A percentile compares a stretch with the other conserved stretches of the same genome.
Evolutionary conservation across 2,797 vertebrate genomes (phyloP).

Genomic region (Numenius phaeopus): DNA sequence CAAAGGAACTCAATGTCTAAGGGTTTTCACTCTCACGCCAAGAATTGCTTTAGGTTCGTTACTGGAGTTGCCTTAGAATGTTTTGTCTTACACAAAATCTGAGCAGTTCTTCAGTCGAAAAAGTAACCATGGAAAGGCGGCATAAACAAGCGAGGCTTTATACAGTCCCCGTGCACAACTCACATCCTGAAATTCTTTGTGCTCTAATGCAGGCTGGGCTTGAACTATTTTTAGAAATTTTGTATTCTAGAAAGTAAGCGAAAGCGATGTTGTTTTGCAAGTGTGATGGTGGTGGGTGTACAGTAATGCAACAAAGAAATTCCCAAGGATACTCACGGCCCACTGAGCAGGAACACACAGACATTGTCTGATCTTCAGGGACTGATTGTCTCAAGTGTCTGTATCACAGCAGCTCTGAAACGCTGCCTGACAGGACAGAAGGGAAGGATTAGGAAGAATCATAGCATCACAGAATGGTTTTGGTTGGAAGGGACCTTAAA

Average conservation of each 20-base stretch:
- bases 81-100: not conserved
- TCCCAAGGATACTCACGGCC: constrained; percentile 22
- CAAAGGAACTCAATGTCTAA: accelerated
- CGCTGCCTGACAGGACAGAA: not conserved
- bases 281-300: constrained; percentile 22
- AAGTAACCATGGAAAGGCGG: not conserved
- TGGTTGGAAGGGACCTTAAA: not conserved
- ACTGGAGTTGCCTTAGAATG: not conserved
- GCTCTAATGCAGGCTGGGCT: not conserved
- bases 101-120: not conserved
- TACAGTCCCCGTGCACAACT: not conserved
- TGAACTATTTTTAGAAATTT: not conserved
- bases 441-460: not conserved
- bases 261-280: not conserved
- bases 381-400: not conserved
- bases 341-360: not conserved
- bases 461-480: not conserved
- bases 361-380: not conserved
- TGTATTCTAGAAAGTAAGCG: not conserved
- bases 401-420: not conserved
- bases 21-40: not conserved
- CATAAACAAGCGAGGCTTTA: not conserved
- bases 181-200: not conserved
- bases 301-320: not conserved
- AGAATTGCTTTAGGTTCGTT: not conserved